Evolutionary conservation across 2,888 invertebrate species (phyloP), one percentile per base, ranked within the genome.

Genomic region (Leptinotarsa haldemani): DNA sequence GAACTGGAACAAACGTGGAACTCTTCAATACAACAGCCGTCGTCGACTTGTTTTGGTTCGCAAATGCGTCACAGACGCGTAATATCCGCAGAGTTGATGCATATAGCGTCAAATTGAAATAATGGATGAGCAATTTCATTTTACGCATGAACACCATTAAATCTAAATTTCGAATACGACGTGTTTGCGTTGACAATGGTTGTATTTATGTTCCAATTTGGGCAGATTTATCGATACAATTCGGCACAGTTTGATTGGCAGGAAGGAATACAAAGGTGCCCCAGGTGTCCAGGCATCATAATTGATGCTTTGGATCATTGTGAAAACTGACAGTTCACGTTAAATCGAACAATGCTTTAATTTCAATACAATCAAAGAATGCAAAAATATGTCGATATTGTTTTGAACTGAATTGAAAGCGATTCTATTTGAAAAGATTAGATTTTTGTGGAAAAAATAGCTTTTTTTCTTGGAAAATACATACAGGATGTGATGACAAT

Each of bases 61-160:
- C 56, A 18, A 56, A 3, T 20, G 18, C 56, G 20, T 56, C 56
- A 56, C 18, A 56, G 30, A 25, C 25, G 61, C 61, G 16, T 30
- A 25, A 25, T 25, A 61, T 16, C 25, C 61, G 4, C 61, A 16
- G 56, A 56, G 20, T 30, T 25, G 30, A 61, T 61, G 61, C 61
- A 61, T 13, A 25, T 61, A 30, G 61, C 61, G 30, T 30, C 30
- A 61, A 61, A 61, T 61, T 61, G 30, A 30, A 61, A 61, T 61
- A 61, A 61, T 61, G 61, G 61, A 61, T 61, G 61, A 61, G 61
- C 30, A 30, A 61, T 61, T 25, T 15, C 61, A 61, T 61, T 61
- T 61, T 30, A 61, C 61, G 61, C 61, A 30, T 61, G 25, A 13
- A n/a, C 61, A 30, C 25, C 7, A 61, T 15, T 25, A 16, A 61